phyloP scores from a whole-genome alignment of 2,797 vertebrate species.

The Thunnus albacares region DNA sequence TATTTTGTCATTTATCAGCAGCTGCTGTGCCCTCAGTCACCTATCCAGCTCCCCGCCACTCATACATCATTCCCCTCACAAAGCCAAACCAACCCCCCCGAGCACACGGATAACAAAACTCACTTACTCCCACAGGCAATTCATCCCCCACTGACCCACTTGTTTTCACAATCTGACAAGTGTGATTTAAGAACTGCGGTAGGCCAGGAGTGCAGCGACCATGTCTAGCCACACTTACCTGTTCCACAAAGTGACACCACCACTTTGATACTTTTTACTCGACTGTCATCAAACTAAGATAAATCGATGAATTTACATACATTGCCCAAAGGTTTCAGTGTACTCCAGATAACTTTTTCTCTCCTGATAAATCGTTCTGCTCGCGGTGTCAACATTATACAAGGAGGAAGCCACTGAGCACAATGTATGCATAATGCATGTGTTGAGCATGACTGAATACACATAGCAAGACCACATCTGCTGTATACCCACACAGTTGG shows the following conservation, averaged over 20 bases:
- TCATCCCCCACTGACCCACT: slow-evolving; percentile 72
- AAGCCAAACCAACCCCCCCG: slow-evolving; percentile 56
- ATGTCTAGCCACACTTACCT: slow-evolving; percentile 51
- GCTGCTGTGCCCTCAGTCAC: slow-evolving; percentile 54
- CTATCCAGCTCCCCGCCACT: slow-evolving; percentile 44
- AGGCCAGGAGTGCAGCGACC: slow-evolving; percentile 57
- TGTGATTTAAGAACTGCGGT: slow-evolving; percentile 76
- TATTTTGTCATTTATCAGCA: slow-evolving; percentile 44
- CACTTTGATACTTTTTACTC: slow-evolving; percentile 50
- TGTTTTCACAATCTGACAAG: slow-evolving; percentile 76
- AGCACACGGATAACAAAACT: slow-evolving; percentile 73
- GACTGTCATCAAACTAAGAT: slow-evolving; percentile 66
- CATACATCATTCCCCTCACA: slow-evolving; percentile 72
- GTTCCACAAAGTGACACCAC: slow-evolving; percentile 43
- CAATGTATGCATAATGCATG: slow-evolving; percentile 71
- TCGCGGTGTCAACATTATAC: slow-evolving; percentile 68
- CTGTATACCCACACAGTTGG: slow-evolving; percentile 38
- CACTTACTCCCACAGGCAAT: slow-evolving; percentile 66
- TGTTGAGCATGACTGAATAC: slow-evolving; percentile 58
- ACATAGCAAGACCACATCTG: slow-evolving; percentile 49
- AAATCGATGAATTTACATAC: slow-evolving; percentile 73
- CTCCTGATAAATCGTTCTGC: slow-evolving; percentile 69
- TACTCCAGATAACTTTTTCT: slow-evolving; percentile 59
- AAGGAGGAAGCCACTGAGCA: slow-evolving; percentile 60
- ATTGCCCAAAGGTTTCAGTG: slow-evolving; percentile 60